Conservation (phyloP, 1,140 invertebrate genomes). For the Nasonia giraulti region DNA sequence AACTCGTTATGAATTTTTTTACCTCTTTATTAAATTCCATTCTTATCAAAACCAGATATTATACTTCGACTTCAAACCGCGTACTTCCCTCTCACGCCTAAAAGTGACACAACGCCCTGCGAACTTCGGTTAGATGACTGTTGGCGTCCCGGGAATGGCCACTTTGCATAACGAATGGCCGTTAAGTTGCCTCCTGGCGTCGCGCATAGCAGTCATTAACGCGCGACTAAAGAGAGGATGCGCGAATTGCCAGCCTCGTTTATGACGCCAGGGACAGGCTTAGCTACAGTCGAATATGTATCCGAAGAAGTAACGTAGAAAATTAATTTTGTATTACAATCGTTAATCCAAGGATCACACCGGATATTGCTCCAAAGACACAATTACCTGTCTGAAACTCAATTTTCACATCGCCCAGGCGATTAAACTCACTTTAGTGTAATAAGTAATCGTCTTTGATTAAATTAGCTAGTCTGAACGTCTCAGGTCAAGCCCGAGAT, state of each 20-base stretch:
- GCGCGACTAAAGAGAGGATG: background rate
- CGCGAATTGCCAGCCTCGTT: background rate
- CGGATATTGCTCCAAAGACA: too few species aligned
- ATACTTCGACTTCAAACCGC: too few species aligned
- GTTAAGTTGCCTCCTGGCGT: background rate
- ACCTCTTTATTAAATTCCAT: too few species aligned
- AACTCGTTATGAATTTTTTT: too few species aligned
- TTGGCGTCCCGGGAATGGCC: background rate
- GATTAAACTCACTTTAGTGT: background rate
- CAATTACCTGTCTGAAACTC: background rate
- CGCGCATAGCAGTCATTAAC: background rate
- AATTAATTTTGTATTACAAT: too few species aligned
- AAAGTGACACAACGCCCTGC: background rate
- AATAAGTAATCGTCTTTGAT: background rate
- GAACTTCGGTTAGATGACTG: background rate
- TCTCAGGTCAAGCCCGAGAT: too few species aligned
- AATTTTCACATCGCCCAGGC: background rate
- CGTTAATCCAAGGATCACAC: too few species aligned
- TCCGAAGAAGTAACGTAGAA: too few species aligned
- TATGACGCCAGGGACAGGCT: background rate
- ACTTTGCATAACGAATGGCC: conserved; percentile 30
- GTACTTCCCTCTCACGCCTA: background rate
- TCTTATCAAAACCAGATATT: too few species aligned
- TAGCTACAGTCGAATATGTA: too few species aligned
- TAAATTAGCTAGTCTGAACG: too few species aligned